Base-by-base conservation (phyloP, 1,140 invertebrate genomes). In the Lethocerus indicus region DNA sequence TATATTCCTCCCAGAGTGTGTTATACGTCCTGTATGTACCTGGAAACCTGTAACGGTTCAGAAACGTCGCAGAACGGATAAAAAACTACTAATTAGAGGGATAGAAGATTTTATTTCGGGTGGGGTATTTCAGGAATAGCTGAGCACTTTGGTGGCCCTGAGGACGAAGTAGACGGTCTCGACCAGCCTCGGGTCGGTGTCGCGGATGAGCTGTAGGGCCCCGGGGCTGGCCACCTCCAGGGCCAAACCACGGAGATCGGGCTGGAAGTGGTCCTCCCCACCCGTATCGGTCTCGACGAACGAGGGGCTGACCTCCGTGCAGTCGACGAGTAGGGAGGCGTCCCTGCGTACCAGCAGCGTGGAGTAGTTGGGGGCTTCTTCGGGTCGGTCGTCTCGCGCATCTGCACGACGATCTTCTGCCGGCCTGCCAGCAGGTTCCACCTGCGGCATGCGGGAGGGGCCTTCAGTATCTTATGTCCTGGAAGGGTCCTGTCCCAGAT, bases 401-500 rank as follows among this genome's bases (percentile, higher is more conserved):
- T 69, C 58, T 87, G 79, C 52, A 86, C 65, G 0, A 87, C 74
- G 9, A 86, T 76, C 32, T 76, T 78, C 3, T 80, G 66, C 4
- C 70, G 68, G 1, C 76, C 77, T 1, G 74, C 72, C 40, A 70
- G 56, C 0, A 73, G 65, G 58, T 92, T 93, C 87, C 87, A 92
- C 39, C 87, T 76, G 12, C 86, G 90, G 83, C 86, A 92, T 28
- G 84, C 74, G 58, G 2, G 75, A 72, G 0, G 77, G 75, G 3
- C 76, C 75, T 6, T 84, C 63, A 21, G 84, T 67, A 0, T 85
- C 84, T 74, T 93, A 87, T 56, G 86, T 86, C 37, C 76, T 73
- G 59, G 91, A 89, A 14, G 82, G 65, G 63, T 88, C 82, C 47
- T 79, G 73, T 63, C 90, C 87, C 52, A 78, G 71, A 1, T 79